These are phyloP conservation scores for Mamestra brassicae DNA, from an alignment of 2,888 invertebrate species.

Conservation along the genomic window DNA sequence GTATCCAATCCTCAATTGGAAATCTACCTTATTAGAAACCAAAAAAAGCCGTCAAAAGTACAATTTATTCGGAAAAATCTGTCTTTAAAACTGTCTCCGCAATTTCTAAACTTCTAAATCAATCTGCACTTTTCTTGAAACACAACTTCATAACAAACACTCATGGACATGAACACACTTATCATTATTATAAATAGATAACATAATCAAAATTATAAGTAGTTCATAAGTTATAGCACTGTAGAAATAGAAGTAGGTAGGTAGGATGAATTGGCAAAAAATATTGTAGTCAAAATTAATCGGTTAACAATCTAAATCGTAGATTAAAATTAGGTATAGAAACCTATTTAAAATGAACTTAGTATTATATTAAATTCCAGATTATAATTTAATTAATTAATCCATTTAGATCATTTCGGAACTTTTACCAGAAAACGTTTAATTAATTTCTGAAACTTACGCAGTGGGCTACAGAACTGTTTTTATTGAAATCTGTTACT, in stretches of 20 bases:
- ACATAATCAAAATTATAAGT: slow-evolving; percentile 35
- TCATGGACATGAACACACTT: slow-evolving; percentile 51
- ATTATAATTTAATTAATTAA: slow-evolving; percentile 20
- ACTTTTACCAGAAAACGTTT: slow-evolving; percentile 37
- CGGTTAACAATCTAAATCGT: slow-evolving; percentile 20
- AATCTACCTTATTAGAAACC: slow-evolving; percentile 1
- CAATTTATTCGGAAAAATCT: neutral
- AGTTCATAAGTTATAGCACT: slow-evolving; percentile 50
- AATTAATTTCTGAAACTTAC: slow-evolving; percentile 24
- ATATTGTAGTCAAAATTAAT: slow-evolving; percentile 28
- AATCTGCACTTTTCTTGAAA: slow-evolving; percentile 58
- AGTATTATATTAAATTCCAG: slow-evolving; percentile 13
- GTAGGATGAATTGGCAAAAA: slow-evolving; percentile 26
- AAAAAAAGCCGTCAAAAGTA: slow-evolving; percentile 7
- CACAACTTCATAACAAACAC: slow-evolving; percentile 58
- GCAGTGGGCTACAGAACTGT: neutral
- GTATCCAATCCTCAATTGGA: neutral
- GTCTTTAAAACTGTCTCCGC: neutral
- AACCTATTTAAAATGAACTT: slow-evolving; percentile 26
- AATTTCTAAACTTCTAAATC: slow-evolving; percentile 21
- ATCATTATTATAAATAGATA: slow-evolving; percentile 51
- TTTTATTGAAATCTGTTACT: neutral
- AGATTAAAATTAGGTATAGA: slow-evolving; percentile 26
- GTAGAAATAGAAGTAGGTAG: slow-evolving; percentile 56
- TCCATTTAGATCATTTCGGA: slow-evolving; percentile 17